Percentiles rank a stretch among this genome's conserved stretches.
These are phyloP conservation scores for Acronicta psi DNA, from an alignment of 2,888 invertebrate species.

Conservation along the genomic window DNA sequence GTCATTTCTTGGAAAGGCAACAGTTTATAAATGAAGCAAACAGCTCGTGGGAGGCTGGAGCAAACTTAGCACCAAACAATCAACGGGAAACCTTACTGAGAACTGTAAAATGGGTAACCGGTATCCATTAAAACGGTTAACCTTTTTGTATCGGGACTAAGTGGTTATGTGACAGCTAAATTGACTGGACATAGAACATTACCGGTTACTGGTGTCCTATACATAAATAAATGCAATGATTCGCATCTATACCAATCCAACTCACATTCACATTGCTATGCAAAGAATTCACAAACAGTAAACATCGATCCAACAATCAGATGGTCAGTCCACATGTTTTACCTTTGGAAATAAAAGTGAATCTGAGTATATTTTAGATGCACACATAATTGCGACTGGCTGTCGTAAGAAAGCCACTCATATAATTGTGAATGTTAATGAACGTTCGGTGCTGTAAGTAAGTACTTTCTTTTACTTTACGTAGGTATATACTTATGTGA, in stretches of 20 bases:
- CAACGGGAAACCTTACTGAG: conserved; percentile 61
- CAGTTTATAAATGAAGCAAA: conserved; percentile 67
- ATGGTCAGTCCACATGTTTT: conserved; percentile 8
- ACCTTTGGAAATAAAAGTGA: conserved; percentile 11
- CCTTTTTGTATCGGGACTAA: conserved; percentile 58
- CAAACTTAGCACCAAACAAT: conserved; percentile 63
- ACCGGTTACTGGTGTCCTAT: conserved; percentile 10
- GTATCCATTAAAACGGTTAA: conserved; percentile 62
- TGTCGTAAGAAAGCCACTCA: too few relatives aligned
- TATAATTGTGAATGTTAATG: too few relatives aligned
- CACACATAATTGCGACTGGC: too few relatives aligned
- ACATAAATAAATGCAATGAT: conserved; percentile 15
- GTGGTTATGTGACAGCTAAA: conserved; percentile 35
- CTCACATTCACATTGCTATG: conserved; percentile 1
- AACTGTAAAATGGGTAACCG: conserved; percentile 59
- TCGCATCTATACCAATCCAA: not conserved
- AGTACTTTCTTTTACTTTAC: too few relatives aligned
- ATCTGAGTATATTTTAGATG: not conserved
- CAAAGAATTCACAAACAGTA: conserved; percentile 31
- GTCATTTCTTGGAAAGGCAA: conserved; percentile 64
- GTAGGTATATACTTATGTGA: too few relatives aligned
- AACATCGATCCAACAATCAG: conserved; percentile 30
- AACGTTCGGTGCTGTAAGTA: too few relatives aligned
- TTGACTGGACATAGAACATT: conserved; percentile 23
- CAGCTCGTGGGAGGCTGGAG: conserved; percentile 63